Conservation (phyloP, 2,888 invertebrate genomes). For the Dermolepida albohirtum region DNA sequence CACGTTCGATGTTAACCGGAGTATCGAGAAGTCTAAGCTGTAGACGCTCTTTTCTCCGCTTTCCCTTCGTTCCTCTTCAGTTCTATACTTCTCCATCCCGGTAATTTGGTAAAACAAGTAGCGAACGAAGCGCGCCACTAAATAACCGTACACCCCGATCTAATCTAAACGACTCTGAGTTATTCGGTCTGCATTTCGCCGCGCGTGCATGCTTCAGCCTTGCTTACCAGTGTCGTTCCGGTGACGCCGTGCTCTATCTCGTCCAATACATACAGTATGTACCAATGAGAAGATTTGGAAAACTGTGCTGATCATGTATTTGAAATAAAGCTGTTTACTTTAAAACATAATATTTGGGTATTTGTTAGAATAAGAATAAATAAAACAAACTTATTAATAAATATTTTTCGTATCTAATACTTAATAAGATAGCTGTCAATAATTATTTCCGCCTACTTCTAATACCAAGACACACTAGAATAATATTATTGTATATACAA, state of each 20-base stretch:
- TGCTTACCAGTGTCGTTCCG: slow-evolving; percentile 40
- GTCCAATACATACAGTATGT: slow-evolving; percentile 30
- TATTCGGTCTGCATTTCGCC: slow-evolving; percentile 59
- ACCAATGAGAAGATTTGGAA: slow-evolving; percentile 9
- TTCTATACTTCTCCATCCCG: slow-evolving; percentile 54
- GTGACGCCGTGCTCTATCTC: slow-evolving; percentile 47
- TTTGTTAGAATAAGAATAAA: too few relatives aligned
- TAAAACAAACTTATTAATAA: too few relatives aligned
- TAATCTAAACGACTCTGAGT: slow-evolving; percentile 63
- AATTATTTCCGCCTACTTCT: too few relatives aligned
- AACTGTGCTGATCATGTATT: too few relatives aligned
- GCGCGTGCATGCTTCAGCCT: slow-evolving; percentile 44
- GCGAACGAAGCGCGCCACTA: slow-evolving; percentile 60
- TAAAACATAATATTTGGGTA: too few relatives aligned
- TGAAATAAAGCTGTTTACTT: too few relatives aligned
- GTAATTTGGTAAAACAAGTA: slow-evolving; percentile 64
- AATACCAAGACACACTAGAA: too few relatives aligned
- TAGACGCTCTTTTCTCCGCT: neutral
- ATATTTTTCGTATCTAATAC: too few relatives aligned
- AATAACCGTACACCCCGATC: slow-evolving; percentile 57
- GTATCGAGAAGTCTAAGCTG: slow-evolving; percentile 32
- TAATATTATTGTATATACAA: too few relatives aligned
- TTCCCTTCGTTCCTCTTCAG: neutral
- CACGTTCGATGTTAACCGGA: slow-evolving; percentile 54
- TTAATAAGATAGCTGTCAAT: too few relatives aligned